These are phyloP conservation scores for Nymphalis polychloros DNA, from an alignment of 2,888 invertebrate species.

Conservation along the genomic window DNA sequence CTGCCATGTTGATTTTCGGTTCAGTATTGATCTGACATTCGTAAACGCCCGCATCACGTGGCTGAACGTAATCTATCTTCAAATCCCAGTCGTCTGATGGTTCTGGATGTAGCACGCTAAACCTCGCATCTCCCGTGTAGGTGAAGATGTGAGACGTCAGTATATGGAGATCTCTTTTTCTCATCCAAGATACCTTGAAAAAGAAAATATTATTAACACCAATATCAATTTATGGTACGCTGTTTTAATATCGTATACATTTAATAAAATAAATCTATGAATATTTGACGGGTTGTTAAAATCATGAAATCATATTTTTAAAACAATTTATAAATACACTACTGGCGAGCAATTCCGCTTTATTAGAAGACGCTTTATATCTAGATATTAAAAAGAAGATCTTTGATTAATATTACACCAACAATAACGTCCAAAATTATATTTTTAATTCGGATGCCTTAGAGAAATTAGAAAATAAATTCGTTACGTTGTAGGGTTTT, in stretches of 20 bases:
- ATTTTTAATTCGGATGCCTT: conserved; percentile 63
- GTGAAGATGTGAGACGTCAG: conserved; percentile 90
- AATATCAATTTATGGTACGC: no score
- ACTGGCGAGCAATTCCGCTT: not conserved
- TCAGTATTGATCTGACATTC: conserved; percentile 95
- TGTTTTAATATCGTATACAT: no score
- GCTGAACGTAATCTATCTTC: conserved; percentile 91
- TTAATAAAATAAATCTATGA: no score
- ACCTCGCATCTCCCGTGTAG: conserved; percentile 93
- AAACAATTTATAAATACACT: no score
- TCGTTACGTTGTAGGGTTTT: conserved; percentile 65
- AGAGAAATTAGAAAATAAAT: conserved; percentile 75
- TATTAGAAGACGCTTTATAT: conserved; percentile 1
- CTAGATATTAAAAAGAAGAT: not conserved
- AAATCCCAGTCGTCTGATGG: conserved; percentile 94
- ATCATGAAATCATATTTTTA: no score
- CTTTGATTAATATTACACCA: conserved; percentile 57
- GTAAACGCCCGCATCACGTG: conserved; percentile 91
- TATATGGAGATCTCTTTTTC: conserved; percentile 91
- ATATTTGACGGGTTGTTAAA: no score
- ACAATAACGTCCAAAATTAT: conserved; percentile 33
- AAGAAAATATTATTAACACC: not conserved
- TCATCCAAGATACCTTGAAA: conserved; percentile 90
- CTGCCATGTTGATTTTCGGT: conserved; percentile 93
- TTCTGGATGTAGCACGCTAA: conserved; percentile 91